Evolutionary conservation across 2,797 vertebrate genomes (phyloP).

Genomic region (Otus scops): DNA sequence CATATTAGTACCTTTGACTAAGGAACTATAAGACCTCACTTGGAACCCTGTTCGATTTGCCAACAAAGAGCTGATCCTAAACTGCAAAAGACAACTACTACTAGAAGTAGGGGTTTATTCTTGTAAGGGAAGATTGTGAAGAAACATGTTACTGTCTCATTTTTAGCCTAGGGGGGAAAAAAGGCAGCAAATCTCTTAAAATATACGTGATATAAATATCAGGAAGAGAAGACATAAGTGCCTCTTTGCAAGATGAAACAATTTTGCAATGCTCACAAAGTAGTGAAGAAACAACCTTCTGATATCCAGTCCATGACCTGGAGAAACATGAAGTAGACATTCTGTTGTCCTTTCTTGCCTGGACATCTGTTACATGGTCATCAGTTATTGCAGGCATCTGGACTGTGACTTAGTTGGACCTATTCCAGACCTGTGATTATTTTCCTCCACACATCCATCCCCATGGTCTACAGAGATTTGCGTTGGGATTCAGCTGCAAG

Average conservation of each 20-base stretch:
- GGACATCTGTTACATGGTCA: not conserved
- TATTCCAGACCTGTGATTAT: not conserved
- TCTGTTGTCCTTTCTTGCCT: not conserved
- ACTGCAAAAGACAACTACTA: not conserved
- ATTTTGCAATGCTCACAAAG: not conserved
- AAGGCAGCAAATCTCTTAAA: not conserved
- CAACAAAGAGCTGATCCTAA: not conserved
- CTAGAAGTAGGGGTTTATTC: not conserved
- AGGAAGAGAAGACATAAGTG: not conserved
- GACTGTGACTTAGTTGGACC: not conserved
- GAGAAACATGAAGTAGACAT: not conserved
- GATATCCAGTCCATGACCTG: not conserved
- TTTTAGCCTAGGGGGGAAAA: fast-evolving
- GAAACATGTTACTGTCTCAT: not conserved
- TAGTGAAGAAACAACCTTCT: not conserved
- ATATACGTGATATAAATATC: not conserved
- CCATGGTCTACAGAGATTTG: not conserved
- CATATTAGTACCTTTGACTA: not conserved
- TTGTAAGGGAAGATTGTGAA: not conserved
- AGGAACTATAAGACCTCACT: not conserved
- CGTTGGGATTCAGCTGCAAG: not conserved
- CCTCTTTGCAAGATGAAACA: not conserved
- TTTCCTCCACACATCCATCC: not conserved
- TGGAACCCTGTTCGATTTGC: not conserved
- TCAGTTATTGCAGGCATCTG: not conserved